Percentiles rank a stretch among this genome's conserved stretches.
These are phyloP conservation scores for Leucophenga varia DNA, from an alignment of 1,140 invertebrate species.

Conservation along the genomic window DNA sequence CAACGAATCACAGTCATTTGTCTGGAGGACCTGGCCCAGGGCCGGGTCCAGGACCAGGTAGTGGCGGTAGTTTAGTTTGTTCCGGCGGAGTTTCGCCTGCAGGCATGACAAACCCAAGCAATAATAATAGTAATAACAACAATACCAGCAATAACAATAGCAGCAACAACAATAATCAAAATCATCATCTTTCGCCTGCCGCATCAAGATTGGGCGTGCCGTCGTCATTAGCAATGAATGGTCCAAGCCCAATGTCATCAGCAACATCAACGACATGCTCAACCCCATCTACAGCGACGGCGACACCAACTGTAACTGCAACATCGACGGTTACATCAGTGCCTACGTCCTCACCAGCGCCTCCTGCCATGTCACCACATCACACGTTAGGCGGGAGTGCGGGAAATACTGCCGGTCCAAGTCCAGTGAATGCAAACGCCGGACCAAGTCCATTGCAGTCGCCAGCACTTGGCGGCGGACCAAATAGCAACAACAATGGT, in stretches of 20 bases:
- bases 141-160: conserved; percentile 22
- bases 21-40: conserved; percentile 44
- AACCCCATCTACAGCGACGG: conserved; percentile 23
- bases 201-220: conserved; percentile 41
- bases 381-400: conserved; percentile 41
- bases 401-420: conserved; percentile 31
- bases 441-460: conserved; percentile 50
- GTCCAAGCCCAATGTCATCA: conserved; percentile 31
- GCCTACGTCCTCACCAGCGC: conserved; percentile 53
- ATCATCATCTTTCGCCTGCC: conserved; percentile 40
- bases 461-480: conserved; percentile 42
- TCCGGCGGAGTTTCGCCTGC: conserved; percentile 41
- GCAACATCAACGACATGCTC: conserved; percentile 24
- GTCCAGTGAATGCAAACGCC: conserved; percentile 40
- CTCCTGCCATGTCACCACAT: conserved; percentile 50
- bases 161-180: conserved; percentile 49
- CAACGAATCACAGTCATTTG: conserved; percentile 44
- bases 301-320: conserved; percentile 16
- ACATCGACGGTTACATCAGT: conserved; percentile 46
- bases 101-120: conserved; percentile 23
- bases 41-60: conserved; percentile 32
- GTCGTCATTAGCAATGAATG: conserved; percentile 42
- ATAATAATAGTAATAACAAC: conserved; percentile 15
- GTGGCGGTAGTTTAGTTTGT: conserved; percentile 26
- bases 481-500: conserved; percentile 55